Evolutionary conservation across 2,888 invertebrate genomes (phyloP), one percentile per base, ranked within the genome.

Genomic region (Sialis lutaria): DNA sequence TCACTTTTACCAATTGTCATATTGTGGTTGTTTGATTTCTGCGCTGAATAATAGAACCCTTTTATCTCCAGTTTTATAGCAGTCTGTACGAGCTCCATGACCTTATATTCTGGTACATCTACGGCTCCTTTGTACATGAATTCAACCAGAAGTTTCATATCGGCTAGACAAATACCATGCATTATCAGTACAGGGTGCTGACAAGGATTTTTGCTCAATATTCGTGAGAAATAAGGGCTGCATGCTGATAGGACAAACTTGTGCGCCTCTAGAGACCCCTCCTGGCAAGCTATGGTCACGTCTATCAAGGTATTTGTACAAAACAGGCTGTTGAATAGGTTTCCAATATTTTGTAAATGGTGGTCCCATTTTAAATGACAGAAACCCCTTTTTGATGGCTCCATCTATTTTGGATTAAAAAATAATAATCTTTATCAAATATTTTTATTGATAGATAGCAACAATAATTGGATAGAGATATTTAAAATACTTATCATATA

Each of bases 151-250:
- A 40, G 12, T 30, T 42, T 42, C 42, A 47, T 35, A 37, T 42
- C 31, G 30, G 30, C 31, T 9, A 34, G 35, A 4, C 35, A 37
- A 6, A 47, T 37, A 4, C 65, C 65, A 46, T 54, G 53, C 49
- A 65, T 53, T 48, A 65, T 64, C 22, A 65, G 55, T 44, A 64
- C 59, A 8, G 65, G 64, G 50, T 65, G 65, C 50, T 44, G 8
- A 51, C 62, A 61, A n/a, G 61, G 62, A 55, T 64, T 65, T 37
- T 63, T 60, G 39, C 57, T 55, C 43, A 62, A 55, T 30, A 65
- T 55, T 12, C 57, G 55, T 49, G 63, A 60, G 51, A 65, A 62
- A 52, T 63, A 63, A 37, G 61, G 58, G 52, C 60, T 60, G 53
- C 62, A 64, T 9, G 63, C 62, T 6, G 63, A 63, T 32, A 64